These are phyloP conservation scores for Neoniphon sammara DNA, from an alignment of 2,797 vertebrate genomes.

Conservation along the genomic window DNA sequence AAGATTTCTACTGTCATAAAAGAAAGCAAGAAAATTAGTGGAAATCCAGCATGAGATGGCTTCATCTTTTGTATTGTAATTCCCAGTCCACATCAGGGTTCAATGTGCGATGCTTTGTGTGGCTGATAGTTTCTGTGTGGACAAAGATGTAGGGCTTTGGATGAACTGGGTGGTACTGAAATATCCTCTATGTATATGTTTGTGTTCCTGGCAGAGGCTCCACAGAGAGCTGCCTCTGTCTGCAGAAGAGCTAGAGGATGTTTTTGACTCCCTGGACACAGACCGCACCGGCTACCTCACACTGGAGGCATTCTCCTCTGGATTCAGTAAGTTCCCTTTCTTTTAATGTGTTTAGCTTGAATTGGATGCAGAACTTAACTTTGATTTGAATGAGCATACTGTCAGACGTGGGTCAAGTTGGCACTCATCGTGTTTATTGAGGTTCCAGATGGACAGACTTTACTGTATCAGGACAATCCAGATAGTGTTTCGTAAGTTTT, in stretches of 20 bases:
- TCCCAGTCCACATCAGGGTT: too few species aligned
- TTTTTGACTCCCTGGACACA: constrained; percentile 90
- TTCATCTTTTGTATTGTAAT: too few species aligned
- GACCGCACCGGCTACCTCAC: constrained; percentile 89
- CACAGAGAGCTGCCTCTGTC: constrained; percentile 88
- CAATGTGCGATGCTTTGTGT: not conserved
- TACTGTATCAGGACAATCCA: not conserved
- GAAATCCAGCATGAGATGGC: not conserved
- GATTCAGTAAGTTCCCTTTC: constrained; percentile 89
- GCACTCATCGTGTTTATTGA: not conserved
- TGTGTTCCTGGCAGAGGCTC: constrained; percentile 84
- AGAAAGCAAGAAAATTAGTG: not conserved
- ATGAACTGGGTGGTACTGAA: not conserved
- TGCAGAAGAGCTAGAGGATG: constrained; percentile 90
- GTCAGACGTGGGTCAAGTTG: not conserved
- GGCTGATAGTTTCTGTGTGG: not conserved
- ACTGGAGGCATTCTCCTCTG: constrained; percentile 87
- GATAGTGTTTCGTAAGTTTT: too few species aligned
- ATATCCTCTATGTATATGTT: constrained; percentile 34
- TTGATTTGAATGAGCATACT: not conserved
- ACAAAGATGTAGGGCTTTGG: not conserved
- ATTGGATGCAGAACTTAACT: not conserved
- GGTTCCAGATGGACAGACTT: not conserved
- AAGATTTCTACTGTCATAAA: not conserved
- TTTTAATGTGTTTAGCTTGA: not conserved